Percentiles rank a stretch among this genome's conserved stretches.
These are phyloP conservation scores for Scortum barcoo DNA, from an alignment of 2,113 vertebrate genomes.

Conservation along the genomic window DNA sequence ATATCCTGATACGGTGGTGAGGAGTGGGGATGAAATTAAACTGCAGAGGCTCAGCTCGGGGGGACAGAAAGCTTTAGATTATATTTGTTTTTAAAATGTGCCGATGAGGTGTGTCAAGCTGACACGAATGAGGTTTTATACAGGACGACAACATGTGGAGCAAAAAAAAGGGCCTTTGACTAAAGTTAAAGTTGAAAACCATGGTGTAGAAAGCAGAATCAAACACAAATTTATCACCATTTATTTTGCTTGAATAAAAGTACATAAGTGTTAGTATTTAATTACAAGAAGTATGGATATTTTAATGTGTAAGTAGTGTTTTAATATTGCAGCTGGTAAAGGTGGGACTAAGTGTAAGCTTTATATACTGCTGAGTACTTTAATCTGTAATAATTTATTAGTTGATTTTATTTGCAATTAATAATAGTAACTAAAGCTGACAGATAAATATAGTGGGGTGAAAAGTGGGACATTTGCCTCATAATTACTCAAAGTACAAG, in stretches of 20 bases:
- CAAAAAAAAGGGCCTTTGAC: background rate
- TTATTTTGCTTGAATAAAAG: no score
- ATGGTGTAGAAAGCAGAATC: no score
- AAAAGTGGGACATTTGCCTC: background rate
- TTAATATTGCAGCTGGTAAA: background rate
- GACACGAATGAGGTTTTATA: conserved; percentile 3
- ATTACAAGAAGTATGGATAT: no score
- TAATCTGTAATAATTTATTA: background rate
- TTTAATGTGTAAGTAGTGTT: background rate
- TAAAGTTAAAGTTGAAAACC: background rate
- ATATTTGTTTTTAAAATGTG: conserved; percentile 15
- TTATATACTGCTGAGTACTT: background rate
- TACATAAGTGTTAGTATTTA: background rate
- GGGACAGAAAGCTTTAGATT: conserved; percentile 23
- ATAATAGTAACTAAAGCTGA: background rate
- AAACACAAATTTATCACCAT: no score
- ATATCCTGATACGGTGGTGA: conserved; percentile 5
- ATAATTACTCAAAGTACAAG: background rate
- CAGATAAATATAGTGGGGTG: background rate
- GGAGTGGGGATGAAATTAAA: conserved; percentile 16
- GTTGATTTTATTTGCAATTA: background rate
- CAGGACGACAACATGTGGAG: background rate
- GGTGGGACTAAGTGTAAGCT: background rate
- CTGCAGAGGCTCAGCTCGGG: conserved; percentile 20
- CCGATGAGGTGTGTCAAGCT: conserved; percentile 9